Evolutionary conservation across 2,888 invertebrate genomes (phyloP).

Genomic region (Sclerodermus sp.): DNA sequence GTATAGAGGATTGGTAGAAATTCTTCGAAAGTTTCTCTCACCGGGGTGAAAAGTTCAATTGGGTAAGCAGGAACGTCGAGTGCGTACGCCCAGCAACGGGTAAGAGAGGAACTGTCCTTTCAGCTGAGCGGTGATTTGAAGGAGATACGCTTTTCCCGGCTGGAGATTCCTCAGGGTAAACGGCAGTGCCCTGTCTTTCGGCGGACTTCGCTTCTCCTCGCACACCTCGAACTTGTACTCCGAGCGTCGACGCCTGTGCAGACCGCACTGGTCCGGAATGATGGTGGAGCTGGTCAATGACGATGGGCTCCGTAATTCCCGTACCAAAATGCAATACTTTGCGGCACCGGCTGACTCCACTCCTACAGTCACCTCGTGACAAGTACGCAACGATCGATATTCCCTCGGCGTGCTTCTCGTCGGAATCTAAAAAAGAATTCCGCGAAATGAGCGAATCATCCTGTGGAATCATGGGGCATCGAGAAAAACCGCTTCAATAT

Average conservation of each 20-base stretch:
- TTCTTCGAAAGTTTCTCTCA: background rate
- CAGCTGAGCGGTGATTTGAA: conserved; percentile 46
- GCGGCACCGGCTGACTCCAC: conserved; percentile 47
- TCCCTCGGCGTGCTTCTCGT: conserved; percentile 41
- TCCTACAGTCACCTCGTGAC: conserved; percentile 47
- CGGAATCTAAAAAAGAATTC: conserved; percentile 32
- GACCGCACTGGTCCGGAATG: conserved; percentile 45
- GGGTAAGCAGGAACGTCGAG: conserved; percentile 39
- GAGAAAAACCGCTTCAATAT: too few relatives aligned
- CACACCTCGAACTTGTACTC: conserved; percentile 44
- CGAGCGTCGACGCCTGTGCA: conserved; percentile 44
- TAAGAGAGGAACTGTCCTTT: conserved; percentile 46
- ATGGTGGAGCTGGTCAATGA: conserved; percentile 34
- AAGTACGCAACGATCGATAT: conserved; percentile 39
- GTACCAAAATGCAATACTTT: conserved; percentile 45
- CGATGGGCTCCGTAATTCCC: conserved; percentile 37
- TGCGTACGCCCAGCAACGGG: conserved; percentile 44
- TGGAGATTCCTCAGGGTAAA: conserved; percentile 43
- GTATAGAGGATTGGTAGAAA: background rate
- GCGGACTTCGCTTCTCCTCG: conserved; percentile 40
- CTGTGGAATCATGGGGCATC: too few relatives aligned
- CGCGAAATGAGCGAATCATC: background rate
- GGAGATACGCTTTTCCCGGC: conserved; percentile 44
- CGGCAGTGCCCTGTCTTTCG: conserved; percentile 38
- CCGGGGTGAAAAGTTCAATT: too few relatives aligned